Base-by-base conservation (phyloP, 2,888 invertebrate genomes). In the Orthosia gothica region DNA sequence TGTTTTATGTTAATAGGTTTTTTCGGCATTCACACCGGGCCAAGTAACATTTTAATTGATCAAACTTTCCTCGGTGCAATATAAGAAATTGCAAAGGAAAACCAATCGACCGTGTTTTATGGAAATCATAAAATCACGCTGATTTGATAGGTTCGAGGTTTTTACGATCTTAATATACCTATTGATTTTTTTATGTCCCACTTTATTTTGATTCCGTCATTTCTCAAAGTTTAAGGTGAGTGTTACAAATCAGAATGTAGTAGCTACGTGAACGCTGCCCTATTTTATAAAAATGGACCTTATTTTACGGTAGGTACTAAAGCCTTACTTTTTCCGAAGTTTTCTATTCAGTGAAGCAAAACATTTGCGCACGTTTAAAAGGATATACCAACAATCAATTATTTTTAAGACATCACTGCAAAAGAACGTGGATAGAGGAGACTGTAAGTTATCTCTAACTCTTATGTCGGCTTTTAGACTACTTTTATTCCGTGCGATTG, bases 1-100 rank as follows among this genome's bases (percentile, higher is more conserved):
- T 92, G 93, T 93, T 95, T 95, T 94, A 95, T 93, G 94, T 93
- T 95, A 94, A 95, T 94, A 95, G 92, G 93, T 95, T 92, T 92
- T 74, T 90, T 92, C 89, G 83, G 87, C 83, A 90, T 89, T 88
- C 88, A 87, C 84, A 80, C 71, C 64, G 69, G 74, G 80, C 79
- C 77, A 82, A 84, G 77, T 79, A 82, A 88, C 86, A 76, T 88
- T 92, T 92, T 90, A 89, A 87, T 88, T 86, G 83, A 86, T 82
- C 83, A 73, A 70, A 84, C 72, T 80, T 87, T 84, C 70, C 70
- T 49, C 49, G 50, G 68, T 78, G 81, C 76, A 76, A 74, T 82
- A 81, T 84, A 59, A 66, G 50, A 78, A 83, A 81, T 74, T 79
- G 76, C 55, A 54, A 74, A 86, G 71, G 87, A 81, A 84, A 86